Evolutionary conservation across 2,888 invertebrate species (phyloP).

Genomic region (Drosophila subsilvestris): DNA sequence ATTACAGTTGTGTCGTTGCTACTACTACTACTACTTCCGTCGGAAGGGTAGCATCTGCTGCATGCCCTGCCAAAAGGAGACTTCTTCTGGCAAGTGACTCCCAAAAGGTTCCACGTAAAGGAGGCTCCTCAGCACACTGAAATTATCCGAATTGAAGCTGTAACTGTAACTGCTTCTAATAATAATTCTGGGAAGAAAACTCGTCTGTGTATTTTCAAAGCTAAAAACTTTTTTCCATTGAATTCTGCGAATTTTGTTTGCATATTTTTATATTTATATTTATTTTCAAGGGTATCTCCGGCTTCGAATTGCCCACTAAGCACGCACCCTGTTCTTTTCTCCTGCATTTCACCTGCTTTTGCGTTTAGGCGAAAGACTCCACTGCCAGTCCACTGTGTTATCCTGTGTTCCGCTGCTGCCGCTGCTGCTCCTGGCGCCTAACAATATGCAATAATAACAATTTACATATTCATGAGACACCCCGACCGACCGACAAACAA

Average conservation of each 20-base stretch:
- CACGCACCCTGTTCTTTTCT: neutral
- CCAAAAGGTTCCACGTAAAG: too few species aligned
- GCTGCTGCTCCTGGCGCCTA: constrained; percentile 53
- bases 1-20: neutral
- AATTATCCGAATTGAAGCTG: too few species aligned
- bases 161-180: too few species aligned
- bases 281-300: neutral
- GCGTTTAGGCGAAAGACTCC: constrained; percentile 26
- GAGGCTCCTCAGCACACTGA: too few species aligned
- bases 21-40: constrained; percentile 21
- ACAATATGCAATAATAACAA: constrained; percentile 80
- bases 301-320: neutral
- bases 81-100: too few species aligned
- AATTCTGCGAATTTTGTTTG: too few species aligned
- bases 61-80: neutral
- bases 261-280: too few species aligned
- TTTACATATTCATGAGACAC: constrained; percentile 78
- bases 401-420: constrained; percentile 30
- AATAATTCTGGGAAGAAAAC: too few species aligned
- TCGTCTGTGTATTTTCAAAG: too few species aligned
- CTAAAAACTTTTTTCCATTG: too few species aligned
- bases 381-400: constrained; percentile 8
- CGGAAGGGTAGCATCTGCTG: constrained; percentile 5
- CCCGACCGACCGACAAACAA: constrained; percentile 61
- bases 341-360: constrained; percentile 4